Evolutionary conservation across 2,888 invertebrate genomes (phyloP).

Genomic region (Troilus luridus): DNA sequence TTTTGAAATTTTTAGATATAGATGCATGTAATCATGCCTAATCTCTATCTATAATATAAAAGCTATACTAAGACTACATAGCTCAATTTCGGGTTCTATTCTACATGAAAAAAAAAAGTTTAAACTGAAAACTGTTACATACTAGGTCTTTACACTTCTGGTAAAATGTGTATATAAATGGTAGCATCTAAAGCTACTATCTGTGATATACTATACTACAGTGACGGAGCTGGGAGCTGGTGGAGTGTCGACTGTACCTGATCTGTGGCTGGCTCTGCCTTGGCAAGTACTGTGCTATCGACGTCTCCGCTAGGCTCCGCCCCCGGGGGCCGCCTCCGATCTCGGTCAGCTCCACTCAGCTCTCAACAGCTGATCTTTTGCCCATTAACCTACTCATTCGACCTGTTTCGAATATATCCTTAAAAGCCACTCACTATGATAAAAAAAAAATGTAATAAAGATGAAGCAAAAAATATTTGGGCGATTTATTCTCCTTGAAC

Average conservation of each 20-base stretch:
- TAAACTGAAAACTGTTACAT: conserved; percentile 18
- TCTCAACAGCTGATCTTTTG: neutral
- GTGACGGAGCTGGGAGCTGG: neutral
- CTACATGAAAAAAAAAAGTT: neutral
- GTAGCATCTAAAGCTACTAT: conserved; percentile 33
- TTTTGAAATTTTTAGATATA: too few species aligned
- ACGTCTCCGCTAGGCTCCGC: neutral
- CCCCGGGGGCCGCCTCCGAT: neutral
- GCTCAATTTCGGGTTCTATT: neutral
- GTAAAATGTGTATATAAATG: conserved; percentile 42
- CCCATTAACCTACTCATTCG: conserved; percentile 27
- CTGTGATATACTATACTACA: neutral
- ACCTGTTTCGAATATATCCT: neutral
- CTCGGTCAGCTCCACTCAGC: neutral
- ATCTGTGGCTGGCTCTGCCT: neutral
- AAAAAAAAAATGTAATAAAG: neutral
- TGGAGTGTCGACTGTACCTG: neutral
- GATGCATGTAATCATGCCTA: neutral
- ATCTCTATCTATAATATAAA: neutral
- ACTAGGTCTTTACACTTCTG: conserved; percentile 50
- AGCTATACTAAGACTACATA: neutral
- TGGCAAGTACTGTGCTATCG: neutral
- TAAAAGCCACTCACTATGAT: neutral
- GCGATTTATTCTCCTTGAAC: too few species aligned
- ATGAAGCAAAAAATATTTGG: neutral